Conservation (phyloP, 1,140 invertebrate species). For the Limonius californicus region DNA sequence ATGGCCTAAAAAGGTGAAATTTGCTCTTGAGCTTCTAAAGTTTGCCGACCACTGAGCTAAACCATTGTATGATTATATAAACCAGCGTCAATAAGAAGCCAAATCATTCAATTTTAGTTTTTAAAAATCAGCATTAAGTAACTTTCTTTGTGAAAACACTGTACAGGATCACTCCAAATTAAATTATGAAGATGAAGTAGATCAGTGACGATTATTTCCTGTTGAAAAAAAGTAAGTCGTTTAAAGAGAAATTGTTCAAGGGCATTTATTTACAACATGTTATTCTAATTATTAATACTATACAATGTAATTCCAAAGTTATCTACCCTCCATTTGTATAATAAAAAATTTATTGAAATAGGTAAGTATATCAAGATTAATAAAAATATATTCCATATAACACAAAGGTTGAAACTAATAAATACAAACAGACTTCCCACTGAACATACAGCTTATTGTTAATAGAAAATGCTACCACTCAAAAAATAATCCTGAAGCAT, state of each 20-base stretch:
- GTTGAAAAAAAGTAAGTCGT: neutral
- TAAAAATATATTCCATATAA: constrained; percentile 14
- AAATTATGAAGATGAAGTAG: no score
- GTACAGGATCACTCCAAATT: no score
- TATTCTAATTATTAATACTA: constrained; percentile 17
- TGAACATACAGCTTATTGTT: neutral
- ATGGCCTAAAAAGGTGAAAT: no score
- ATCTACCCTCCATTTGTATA: constrained; percentile 14
- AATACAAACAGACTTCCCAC: neutral
- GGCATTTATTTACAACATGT: constrained; percentile 17
- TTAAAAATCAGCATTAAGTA: no score
- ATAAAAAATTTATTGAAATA: constrained; percentile 6
- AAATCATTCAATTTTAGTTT: no score
- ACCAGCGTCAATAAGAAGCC: no score
- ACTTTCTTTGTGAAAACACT: no score
- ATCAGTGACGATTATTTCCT: no score
- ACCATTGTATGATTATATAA: no score
- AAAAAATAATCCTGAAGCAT: neutral
- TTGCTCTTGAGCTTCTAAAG: no score
- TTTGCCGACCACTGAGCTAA: no score
- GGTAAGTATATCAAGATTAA: constrained; percentile 6
- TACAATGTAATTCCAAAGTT: constrained; percentile 15
- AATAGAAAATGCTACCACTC: constrained; percentile 8
- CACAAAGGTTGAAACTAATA: constrained; percentile 1
- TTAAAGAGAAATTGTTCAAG: neutral